Evolutionary conservation across 2,888 invertebrate genomes (phyloP).

Genomic region (Microdon myrmicae): DNA sequence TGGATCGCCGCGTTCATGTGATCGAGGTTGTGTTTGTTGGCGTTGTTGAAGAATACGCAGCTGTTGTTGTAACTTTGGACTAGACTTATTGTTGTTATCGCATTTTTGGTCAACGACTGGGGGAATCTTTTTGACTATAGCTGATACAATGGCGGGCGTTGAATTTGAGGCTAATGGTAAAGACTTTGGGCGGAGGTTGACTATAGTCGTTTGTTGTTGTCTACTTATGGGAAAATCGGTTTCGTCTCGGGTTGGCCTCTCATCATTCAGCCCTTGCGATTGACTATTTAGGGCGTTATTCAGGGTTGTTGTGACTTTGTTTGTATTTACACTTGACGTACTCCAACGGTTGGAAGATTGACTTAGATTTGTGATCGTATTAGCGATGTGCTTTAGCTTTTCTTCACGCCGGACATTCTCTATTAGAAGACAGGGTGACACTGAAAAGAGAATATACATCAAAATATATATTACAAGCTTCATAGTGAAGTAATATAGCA

Average conservation of each 20-base stretch:
- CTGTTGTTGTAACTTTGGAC: constrained; percentile 62
- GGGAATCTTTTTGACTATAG: constrained; percentile 67
- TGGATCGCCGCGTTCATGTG: constrained; percentile 80
- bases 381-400: constrained; percentile 84
- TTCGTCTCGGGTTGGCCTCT: constrained; percentile 66
- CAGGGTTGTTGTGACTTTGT: constrained; percentile 71
- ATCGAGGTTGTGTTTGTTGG: constrained; percentile 60
- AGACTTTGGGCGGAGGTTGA: constrained; percentile 64
- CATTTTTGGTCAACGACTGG: constrained; percentile 58
- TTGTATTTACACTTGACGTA: constrained; percentile 64
- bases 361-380: constrained; percentile 79
- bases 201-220: constrained; percentile 51
- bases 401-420: constrained; percentile 72
- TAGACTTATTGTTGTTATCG: constrained; percentile 57
- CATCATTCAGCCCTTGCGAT: constrained; percentile 53
- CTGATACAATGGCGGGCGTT: constrained; percentile 67
- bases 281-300: constrained; percentile 61
- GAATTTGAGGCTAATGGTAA: constrained; percentile 66
- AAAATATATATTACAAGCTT: no score
- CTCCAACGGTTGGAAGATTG: constrained; percentile 68
- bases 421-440: constrained; percentile 64
- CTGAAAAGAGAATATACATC: constrained; percentile 56
- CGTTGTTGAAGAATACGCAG: constrained; percentile 62
- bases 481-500: no score
- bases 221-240: constrained; percentile 60